Evolutionary conservation across 2,888 invertebrate genomes (phyloP).

Genomic region (Mongoloraphidia duomilia): DNA sequence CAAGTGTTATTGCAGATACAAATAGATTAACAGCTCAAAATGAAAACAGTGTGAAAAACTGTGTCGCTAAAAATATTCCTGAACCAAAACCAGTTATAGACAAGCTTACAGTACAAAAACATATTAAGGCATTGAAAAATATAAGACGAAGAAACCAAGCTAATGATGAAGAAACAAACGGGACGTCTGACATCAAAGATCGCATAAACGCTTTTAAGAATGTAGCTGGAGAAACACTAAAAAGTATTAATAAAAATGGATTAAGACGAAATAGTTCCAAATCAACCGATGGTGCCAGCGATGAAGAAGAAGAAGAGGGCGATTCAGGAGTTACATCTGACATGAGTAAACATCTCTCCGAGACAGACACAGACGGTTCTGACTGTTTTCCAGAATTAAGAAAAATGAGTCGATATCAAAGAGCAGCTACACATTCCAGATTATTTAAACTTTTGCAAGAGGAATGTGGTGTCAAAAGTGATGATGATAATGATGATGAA

Average conservation of each 20-base stretch:
- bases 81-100: conserved; percentile 5
- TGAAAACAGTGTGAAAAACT: conserved; percentile 7
- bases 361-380: conserved; percentile 42
- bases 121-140: background rate
- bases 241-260: conserved; percentile 6
- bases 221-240: conserved; percentile 14
- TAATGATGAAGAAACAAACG: background rate
- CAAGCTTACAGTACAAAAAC: background rate
- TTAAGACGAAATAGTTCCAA: conserved; percentile 27
- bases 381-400: conserved; percentile 42
- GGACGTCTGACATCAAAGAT: background rate
- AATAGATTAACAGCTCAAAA: conserved; percentile 8
- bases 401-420: conserved; percentile 45
- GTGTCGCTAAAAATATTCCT: conserved; percentile 5
- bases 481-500: conserved; percentile 22
- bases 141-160: background rate
- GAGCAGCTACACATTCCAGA: conserved; percentile 58
- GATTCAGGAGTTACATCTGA: conserved; percentile 59
- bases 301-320: conserved; percentile 44
- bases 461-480: conserved; percentile 32
- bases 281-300: conserved; percentile 26
- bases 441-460: conserved; percentile 51
- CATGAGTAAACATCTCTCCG: conserved; percentile 50
- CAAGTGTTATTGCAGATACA: conserved; percentile 12
- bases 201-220: background rate